Conservation (phyloP, 2,888 invertebrate genomes). For the Pyrocoelia pectoralis region DNA sequence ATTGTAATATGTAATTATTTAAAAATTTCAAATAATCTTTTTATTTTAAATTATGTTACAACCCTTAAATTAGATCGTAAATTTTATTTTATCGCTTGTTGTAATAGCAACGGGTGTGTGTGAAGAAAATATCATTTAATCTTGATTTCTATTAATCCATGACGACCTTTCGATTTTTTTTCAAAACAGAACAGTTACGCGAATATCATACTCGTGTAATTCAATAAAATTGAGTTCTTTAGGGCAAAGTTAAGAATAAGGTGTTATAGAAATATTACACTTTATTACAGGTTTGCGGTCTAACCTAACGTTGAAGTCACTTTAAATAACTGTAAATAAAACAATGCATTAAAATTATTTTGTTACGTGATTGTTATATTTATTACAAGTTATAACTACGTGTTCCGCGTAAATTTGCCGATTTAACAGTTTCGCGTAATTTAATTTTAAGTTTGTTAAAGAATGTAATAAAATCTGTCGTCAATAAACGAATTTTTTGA, state of each 20-base stretch:
- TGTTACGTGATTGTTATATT: not conserved
- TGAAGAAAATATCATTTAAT: not conserved
- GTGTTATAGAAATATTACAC: constrained; percentile 9
- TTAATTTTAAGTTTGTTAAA: not conserved
- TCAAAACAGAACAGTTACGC: not conserved
- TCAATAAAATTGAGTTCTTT: constrained; percentile 3
- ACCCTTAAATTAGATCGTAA: constrained; percentile 26
- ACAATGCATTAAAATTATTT: constrained; percentile 3
- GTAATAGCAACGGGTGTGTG: not conserved
- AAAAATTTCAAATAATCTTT: constrained; percentile 12
- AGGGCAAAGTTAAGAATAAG: constrained; percentile 9
- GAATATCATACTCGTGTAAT: constrained; percentile 2
- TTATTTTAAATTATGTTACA: constrained; percentile 23
- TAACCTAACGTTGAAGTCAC: constrained; percentile 17
- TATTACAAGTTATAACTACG: not conserved
- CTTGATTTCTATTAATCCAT: not conserved
- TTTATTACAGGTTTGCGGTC: constrained; percentile 12
- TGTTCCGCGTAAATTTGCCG: not conserved
- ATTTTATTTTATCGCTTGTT: constrained; percentile 10
- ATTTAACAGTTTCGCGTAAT: not conserved
- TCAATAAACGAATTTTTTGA: not conserved
- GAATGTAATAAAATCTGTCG: not conserved
- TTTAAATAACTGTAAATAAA: constrained; percentile 9
- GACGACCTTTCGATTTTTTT: not conserved
- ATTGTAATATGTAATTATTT: constrained; percentile 17